Conservation (phyloP, 2,797 vertebrate species). For the Centroberyx gerrardi region DNA sequence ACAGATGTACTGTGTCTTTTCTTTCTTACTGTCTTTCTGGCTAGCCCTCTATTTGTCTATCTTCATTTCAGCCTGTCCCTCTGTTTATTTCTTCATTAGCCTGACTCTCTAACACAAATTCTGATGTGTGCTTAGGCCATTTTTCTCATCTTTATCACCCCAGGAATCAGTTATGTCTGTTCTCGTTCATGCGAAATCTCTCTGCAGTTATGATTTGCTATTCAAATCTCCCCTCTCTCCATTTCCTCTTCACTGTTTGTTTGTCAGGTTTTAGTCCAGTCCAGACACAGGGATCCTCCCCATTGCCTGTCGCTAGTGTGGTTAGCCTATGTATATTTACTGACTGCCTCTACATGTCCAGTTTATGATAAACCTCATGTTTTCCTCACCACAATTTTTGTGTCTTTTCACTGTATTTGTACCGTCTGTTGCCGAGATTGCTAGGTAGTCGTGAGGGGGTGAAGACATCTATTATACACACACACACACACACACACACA, state of each 20-base stretch:
- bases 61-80: conserved; percentile 4
- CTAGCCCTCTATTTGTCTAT: too few relatives aligned
- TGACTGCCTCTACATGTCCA: neutral
- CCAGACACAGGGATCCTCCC: neutral
- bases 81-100: conserved; percentile 5
- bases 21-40: neutral
- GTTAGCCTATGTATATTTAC: neutral
- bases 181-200: conserved; percentile 16
- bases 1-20: neutral
- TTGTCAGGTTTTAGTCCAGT: neutral
- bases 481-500: neutral
- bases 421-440: neutral
- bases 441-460: neutral
- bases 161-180: conserved; percentile 6
- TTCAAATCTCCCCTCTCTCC: conserved; percentile 59
- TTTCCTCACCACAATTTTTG: neutral
- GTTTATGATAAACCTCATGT: neutral
- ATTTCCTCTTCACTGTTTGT: conserved; percentile 48
- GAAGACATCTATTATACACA: neutral
- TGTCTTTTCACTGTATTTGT: conserved; percentile 1
- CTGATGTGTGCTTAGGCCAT: too few relatives aligned
- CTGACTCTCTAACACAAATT: too few relatives aligned
- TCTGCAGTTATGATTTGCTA: conserved; percentile 50
- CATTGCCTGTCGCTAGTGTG: neutral
- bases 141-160: neutral